Evolutionary conservation across 1,140 invertebrate species (phyloP), one percentile per base, ranked within the genome.

Genomic region (Oryctes rhinoceros): DNA sequence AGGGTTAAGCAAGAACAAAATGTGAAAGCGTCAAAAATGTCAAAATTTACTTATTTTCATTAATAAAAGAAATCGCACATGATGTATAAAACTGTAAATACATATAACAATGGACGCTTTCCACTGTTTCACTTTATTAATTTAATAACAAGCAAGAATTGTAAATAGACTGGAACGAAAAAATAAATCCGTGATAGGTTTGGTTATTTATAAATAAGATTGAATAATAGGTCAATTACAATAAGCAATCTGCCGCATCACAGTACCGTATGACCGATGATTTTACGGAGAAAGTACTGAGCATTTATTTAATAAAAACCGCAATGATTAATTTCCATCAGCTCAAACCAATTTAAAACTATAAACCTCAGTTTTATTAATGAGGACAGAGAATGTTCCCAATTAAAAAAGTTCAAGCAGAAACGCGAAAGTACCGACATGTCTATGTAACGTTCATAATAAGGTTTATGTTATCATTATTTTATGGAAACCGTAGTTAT

Each of bases 401-500:
- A 59, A 59, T 59, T 59, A 18, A 59, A 59, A 59, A 59, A 59
- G 65, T 71, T 71, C n/a, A 67, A 71, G 65, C 65, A 35, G 11
- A 71, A 15, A 35, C 35, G 24, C 24, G 65, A 15, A 15, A 2
- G 20, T 71, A 71, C 24, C 2, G 24, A 71, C 65, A 59, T 59
- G 53, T 59, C 53, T 18, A 24, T 9, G 24, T 37, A 71, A 24
- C 65, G 35, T 71, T 37, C 24, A 35, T 35, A 71, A 71, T 71
- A 30, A 71, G 65, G 24, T 37, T 71, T 71, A 71, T 59, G 53
- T 71, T 71, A 71, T 71, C 24, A 35, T 71, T 24, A 71, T 71
- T 71, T 71, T 35, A 71, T 71, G 24, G 35, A 71, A 71, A 71
- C 65, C 37, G 65, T 24, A 71, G 65, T 37, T 37, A 71, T 24